These are phyloP conservation scores for Euthynnus affinis DNA, from an alignment of 2,797 vertebrate genomes.

Conservation along the genomic window DNA sequence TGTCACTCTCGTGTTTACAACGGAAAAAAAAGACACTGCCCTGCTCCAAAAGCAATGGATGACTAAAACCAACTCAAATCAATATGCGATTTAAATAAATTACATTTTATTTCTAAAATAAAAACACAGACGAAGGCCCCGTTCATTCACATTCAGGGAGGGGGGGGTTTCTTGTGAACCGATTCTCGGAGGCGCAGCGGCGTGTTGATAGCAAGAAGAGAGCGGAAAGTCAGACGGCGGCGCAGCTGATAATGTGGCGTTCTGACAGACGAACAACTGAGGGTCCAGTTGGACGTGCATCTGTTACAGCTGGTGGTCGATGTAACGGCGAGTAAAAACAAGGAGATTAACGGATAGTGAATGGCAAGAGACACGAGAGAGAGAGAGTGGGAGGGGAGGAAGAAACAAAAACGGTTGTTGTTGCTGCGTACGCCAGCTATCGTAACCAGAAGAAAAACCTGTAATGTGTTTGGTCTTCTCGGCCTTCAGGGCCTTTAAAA, in stretches of 20 bases:
- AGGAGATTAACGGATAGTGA: slow-evolving; percentile 2
- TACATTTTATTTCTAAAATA: background rate
- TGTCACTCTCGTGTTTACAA: slow-evolving; percentile 17
- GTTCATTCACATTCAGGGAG: slow-evolving; percentile 19
- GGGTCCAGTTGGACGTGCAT: slow-evolving; percentile 38
- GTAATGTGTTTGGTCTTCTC: background rate
- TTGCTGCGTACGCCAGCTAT: background rate
- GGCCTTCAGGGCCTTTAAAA: background rate
- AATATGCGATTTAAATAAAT: background rate
- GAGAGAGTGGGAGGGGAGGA: background rate
- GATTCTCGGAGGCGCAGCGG: slow-evolving; percentile 1
- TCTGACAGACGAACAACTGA: slow-evolving; percentile 28
- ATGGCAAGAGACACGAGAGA: slow-evolving; percentile 4
- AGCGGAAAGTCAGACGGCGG: slow-evolving; percentile 1
- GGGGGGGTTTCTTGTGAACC: background rate
- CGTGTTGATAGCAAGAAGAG: background rate
- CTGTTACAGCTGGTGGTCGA: slow-evolving; percentile 46
- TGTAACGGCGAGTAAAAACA: slow-evolving; percentile 21
- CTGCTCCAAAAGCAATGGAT: background rate
- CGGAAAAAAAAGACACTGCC: background rate
- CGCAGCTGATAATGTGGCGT: slow-evolving; percentile 17
- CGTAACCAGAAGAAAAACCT: background rate
- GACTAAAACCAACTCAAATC: background rate
- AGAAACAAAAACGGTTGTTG: background rate
- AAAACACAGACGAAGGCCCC: background rate